Percentiles rank a stretch among this genome's conserved stretches.
phyloP scores from a whole-genome alignment of 2,888 invertebrate species.

The Eulithis testata region DNA sequence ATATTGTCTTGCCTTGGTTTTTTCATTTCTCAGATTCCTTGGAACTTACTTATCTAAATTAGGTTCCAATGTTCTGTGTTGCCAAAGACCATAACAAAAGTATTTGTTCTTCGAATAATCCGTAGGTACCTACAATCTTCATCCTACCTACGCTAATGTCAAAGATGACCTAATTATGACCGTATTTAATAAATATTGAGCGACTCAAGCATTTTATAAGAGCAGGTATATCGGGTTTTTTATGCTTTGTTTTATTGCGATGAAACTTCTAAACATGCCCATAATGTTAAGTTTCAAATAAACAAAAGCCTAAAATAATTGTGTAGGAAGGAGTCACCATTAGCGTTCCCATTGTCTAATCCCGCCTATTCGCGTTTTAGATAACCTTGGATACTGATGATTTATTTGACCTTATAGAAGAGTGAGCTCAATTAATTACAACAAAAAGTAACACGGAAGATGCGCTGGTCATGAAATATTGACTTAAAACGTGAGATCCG shows the following conservation, averaged over 20 bases:
- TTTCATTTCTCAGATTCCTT: too few relatives aligned
- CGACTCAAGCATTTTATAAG: neutral
- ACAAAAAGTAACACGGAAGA: constrained; percentile 70
- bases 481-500: constrained; percentile 67
- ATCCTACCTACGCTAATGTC: constrained; percentile 13
- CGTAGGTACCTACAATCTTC: neutral
- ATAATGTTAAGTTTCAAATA: constrained; percentile 4
- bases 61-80: neutral
- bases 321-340: constrained; percentile 49
- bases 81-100: too few relatives aligned
- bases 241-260: constrained; percentile 4
- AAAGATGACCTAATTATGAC: constrained; percentile 1
- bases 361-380: constrained; percentile 39
- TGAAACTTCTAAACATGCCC: constrained; percentile 8
- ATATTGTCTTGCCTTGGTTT: too few relatives aligned
- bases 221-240: constrained; percentile 4
- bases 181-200: neutral
- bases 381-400: constrained; percentile 60
- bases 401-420: constrained; percentile 63
- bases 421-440: constrained; percentile 68
- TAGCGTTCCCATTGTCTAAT: constrained; percentile 45
- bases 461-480: constrained; percentile 54
- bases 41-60: too few relatives aligned
- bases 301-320: constrained; percentile 4
- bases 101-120: too few relatives aligned